Percentiles rank a stretch among this genome's conserved stretches.
phyloP scores from a whole-genome alignment of 2,888 invertebrate genomes.

The Ferrisia virgata region DNA sequence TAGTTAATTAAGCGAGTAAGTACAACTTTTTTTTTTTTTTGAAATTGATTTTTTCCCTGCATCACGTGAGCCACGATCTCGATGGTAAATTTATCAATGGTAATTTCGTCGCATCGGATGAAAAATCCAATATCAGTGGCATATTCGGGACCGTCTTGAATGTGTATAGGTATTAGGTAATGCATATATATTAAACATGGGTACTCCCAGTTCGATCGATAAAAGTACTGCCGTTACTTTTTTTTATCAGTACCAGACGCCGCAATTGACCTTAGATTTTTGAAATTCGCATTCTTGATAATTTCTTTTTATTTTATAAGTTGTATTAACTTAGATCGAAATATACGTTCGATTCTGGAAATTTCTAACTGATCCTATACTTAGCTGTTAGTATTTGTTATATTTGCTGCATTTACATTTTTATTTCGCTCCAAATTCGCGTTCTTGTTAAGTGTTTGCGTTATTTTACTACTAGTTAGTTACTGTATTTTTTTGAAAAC shows the following conservation, averaged over 20 bases:
- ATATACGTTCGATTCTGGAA: background rate
- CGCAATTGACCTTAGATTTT: slow-evolving; percentile 29
- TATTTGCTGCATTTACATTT: background rate
- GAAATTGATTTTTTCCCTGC: background rate
- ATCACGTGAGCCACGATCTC: too few relatives aligned
- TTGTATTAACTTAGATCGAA: background rate
- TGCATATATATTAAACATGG: background rate
- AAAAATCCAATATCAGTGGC: background rate
- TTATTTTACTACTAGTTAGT: too few relatives aligned
- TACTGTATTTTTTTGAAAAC: too few relatives aligned
- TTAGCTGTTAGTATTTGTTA: background rate
- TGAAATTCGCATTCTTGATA: slow-evolving; percentile 14
- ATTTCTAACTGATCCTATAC: background rate
- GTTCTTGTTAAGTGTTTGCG: background rate
- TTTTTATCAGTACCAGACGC: slow-evolving; percentile 20
- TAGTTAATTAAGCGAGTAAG: background rate
- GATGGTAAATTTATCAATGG: background rate
- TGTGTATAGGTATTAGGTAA: background rate
- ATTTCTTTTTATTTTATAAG: background rate
- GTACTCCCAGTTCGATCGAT: slow-evolving; percentile 1
- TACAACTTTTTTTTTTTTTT: background rate
- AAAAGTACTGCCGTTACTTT: background rate
- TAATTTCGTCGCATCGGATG: background rate
- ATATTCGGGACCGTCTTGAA: background rate
- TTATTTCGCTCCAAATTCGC: background rate